Base-by-base conservation (phyloP, 2,113 vertebrate species). In the Merops nubicus region DNA sequence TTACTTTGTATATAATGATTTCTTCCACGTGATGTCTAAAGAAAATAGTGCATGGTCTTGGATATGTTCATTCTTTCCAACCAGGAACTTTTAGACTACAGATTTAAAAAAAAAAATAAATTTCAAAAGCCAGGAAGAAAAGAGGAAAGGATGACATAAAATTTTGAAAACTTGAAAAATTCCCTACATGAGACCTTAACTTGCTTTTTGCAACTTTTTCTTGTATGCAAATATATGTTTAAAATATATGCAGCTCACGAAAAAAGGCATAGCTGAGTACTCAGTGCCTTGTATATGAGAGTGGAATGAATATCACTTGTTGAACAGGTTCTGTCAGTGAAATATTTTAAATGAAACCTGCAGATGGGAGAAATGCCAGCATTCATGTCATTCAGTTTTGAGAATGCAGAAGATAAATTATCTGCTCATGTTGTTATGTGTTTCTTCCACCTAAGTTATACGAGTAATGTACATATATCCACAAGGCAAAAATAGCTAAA, bases 311-410 rank as follows among this genome's bases (percentile, higher is more conserved):
- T 81, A 51, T 63, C 92, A 81, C 80, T 78, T 29, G 56, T 91
- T 74, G n/a, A 72, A 75, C 87, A 45, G 60, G 74, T 97, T 95
- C 68, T 86, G 33, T 45, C n/a, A 48, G 43, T 64, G 69, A 87
- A 60, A 3, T 75, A 56, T 56, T 85, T 74, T 56, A 78, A 84
- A 87, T 92, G 31, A 59, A 81, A 50, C 11, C 60, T 70, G 38
- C 15, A 45, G 12, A n/a, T 89, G 50, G 42, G 42, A 89, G 20
- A 87, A 85, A 67, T 89, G 80, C 73, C 64, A 86, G 0, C 23
- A 57, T 91, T 91, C 12, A 8, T 21, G 47, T 50, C 8, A 33
- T 70, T 95, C 69, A 81, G 1, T 51, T 86, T 74, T 53, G 31
- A 88, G 63, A 85, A 60, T 29, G 23, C 84, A 59, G 26, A 13